Conservation (phyloP, 2,113 vertebrate species). For the Pyrgilauda ruficollis region DNA sequence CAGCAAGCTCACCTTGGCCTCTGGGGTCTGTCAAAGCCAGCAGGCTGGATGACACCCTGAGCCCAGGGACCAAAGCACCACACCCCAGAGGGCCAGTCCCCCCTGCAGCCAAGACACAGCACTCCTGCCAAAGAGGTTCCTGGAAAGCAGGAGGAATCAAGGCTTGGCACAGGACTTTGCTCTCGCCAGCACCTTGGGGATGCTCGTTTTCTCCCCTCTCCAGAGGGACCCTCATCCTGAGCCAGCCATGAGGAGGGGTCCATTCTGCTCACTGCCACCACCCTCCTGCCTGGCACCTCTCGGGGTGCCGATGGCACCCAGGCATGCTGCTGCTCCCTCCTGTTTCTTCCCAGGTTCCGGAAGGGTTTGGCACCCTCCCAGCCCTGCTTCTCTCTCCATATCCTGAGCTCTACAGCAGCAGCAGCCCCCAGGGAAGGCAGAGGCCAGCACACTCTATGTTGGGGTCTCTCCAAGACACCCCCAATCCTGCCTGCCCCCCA, state of each 20-base stretch:
- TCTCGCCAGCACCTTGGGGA: rapidly evolving
- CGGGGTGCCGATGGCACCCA: rapidly evolving
- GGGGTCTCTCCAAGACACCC: not conserved
- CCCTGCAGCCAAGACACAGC: rapidly evolving
- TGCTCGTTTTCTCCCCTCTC: not conserved
- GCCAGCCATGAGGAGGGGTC: not conserved
- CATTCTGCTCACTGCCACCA: not conserved
- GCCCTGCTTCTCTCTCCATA: rapidly evolving
- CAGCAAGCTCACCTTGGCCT: not conserved
- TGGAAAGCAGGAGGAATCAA: slow-evolving; percentile 1
- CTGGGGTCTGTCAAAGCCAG: not conserved
- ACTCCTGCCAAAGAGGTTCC: not conserved
- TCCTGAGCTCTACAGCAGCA: not conserved
- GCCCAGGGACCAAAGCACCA: not conserved
- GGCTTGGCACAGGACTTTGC: not conserved
- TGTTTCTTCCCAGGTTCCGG: not conserved
- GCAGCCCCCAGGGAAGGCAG: not conserved
- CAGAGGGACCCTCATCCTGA: not conserved
- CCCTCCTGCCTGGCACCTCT: not conserved
- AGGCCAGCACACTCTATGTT: rapidly evolving
- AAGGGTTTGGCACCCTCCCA: not conserved
- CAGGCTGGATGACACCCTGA: not conserved
- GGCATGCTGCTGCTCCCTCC: not conserved
- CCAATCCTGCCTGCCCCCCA: not conserved
- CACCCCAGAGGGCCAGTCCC: rapidly evolving